phyloP scores from a whole-genome alignment of 2,888 invertebrate species.

The Sinopyrophorus schimmeli region DNA sequence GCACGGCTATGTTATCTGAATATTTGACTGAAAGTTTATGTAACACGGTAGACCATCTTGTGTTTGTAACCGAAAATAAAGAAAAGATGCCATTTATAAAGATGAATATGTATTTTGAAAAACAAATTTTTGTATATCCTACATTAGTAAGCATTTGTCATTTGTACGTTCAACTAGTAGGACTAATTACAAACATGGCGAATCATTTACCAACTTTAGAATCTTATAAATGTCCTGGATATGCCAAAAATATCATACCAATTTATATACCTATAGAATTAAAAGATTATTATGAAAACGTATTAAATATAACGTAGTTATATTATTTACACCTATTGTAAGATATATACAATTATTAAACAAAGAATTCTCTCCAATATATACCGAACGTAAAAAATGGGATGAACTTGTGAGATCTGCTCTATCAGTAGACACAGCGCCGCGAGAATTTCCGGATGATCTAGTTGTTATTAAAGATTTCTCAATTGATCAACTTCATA shows the following conservation, averaged over 20 bases:
- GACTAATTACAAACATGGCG: slow-evolving; percentile 37
- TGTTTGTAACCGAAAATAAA: slow-evolving; percentile 59
- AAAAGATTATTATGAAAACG: slow-evolving; percentile 27
- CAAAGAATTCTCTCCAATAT: slow-evolving; percentile 35
- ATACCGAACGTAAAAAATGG: slow-evolving; percentile 15
- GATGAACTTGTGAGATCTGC: background rate
- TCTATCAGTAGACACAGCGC: no score
- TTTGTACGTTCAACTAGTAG: slow-evolving; percentile 62
- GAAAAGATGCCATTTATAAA: slow-evolving; percentile 65
- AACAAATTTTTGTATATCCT: slow-evolving; percentile 63
- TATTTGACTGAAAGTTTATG: slow-evolving; percentile 71
- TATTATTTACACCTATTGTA: slow-evolving; percentile 26
- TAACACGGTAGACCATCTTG: slow-evolving; percentile 66
- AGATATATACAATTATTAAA: slow-evolving; percentile 29
- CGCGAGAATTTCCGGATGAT: no score
- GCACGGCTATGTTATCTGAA: slow-evolving; percentile 58
- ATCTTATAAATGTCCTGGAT: slow-evolving; percentile 37
- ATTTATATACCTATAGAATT: slow-evolving; percentile 46
- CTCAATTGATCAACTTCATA: no score
- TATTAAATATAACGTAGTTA: slow-evolving; percentile 20
- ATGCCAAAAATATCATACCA: slow-evolving; percentile 38
- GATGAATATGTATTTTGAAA: slow-evolving; percentile 60
- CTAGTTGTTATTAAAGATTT: no score
- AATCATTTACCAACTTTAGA: slow-evolving; percentile 40
- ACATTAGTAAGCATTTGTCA: slow-evolving; percentile 61